Evolutionary conservation across 2,113 vertebrate genomes (phyloP).

Genomic region (Lophochroa leadbeateri): DNA sequence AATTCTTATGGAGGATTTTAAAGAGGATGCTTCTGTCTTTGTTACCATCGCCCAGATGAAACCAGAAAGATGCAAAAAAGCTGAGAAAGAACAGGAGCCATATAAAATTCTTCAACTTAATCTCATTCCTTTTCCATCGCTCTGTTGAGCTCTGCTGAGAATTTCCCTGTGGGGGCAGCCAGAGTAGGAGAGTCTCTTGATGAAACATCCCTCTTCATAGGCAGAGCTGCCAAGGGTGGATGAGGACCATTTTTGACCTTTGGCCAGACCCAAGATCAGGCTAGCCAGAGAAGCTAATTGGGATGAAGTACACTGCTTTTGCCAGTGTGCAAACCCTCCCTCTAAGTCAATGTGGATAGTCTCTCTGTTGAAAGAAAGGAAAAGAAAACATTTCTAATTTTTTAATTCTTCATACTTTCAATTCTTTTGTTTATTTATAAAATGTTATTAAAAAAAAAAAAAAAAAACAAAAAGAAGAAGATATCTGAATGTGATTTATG

Average conservation of each 20-base stretch:
- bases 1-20: constrained; percentile 7
- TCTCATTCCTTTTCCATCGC: not conserved
- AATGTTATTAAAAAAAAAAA: not conserved
- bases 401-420: not conserved
- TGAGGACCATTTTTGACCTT: not conserved
- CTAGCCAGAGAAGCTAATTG: not conserved
- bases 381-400: not conserved
- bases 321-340: not conserved
- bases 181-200: not conserved
- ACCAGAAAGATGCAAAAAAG: constrained; percentile 1
- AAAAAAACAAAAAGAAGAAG: not conserved
- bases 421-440: not conserved
- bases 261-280: not conserved
- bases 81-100: not conserved
- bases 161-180: not conserved
- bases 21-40: not conserved
- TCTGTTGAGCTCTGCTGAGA: not conserved
- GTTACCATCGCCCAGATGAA: not conserved
- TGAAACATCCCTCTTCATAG: not conserved
- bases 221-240: not conserved
- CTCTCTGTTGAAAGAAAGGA: not conserved
- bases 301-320: not conserved
- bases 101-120: not conserved
- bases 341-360: not conserved
- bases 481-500: not conserved